These are phyloP conservation scores for Oeneis ivallda DNA, from an alignment of 2,888 invertebrate genomes.

Conservation along the genomic window DNA sequence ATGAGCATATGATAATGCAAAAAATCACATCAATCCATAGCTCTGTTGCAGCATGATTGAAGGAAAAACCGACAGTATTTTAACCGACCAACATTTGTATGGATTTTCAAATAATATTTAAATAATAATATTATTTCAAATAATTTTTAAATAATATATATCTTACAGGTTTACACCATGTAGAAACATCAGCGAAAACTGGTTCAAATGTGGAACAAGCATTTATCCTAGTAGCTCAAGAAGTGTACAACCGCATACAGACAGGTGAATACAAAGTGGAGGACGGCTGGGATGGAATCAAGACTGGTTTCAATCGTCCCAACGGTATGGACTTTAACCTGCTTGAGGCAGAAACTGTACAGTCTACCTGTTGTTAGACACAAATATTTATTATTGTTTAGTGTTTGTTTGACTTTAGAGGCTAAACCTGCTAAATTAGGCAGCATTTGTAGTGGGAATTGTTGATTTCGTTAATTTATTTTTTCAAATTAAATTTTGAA, in stretches of 20 bases:
- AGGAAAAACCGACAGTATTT: too few species aligned
- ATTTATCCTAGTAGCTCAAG: slow-evolving; percentile 94
- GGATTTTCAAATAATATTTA: too few species aligned
- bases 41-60: too few species aligned
- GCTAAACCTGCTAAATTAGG: background rate
- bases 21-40: too few species aligned
- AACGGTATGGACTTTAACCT: slow-evolving; percentile 92
- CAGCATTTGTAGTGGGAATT: background rate
- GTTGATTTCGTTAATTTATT: background rate
- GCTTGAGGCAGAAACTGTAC: slow-evolving; percentile 94
- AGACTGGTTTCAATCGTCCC: slow-evolving; percentile 93
- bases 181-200: slow-evolving; percentile 97
- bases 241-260: slow-evolving; percentile 93
- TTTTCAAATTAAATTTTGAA: background rate
- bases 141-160: too few species aligned
- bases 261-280: slow-evolving; percentile 95
- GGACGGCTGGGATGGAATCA: slow-evolving; percentile 98
- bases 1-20: too few species aligned
- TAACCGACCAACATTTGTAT: too few species aligned
- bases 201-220: slow-evolving; percentile 97
- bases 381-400: slow-evolving; percentile 14
- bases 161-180: slow-evolving; percentile 86
- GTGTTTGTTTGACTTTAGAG: background rate
- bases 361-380: slow-evolving; percentile 91
- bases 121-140: too few species aligned